phyloP scores from a whole-genome alignment of 1,140 invertebrate species.

The Varroa destructor region DNA sequence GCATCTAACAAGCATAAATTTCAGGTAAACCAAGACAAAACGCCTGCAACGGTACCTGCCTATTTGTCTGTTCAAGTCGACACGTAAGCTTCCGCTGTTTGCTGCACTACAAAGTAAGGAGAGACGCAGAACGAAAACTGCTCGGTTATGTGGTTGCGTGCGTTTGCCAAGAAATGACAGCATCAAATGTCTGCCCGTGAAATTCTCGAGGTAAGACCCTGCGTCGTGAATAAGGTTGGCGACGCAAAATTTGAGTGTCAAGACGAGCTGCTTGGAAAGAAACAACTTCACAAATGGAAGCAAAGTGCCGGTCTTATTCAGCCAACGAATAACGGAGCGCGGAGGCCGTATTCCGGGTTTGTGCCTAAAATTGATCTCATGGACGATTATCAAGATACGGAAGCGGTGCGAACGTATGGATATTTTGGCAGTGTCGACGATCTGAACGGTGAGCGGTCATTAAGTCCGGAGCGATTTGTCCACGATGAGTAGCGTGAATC shows the following conservation, averaged over 20 bases:
- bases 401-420: conserved; percentile 3
- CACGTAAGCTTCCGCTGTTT: too few species aligned
- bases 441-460: not conserved
- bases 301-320: conserved; percentile 15
- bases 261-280: conserved; percentile 16
- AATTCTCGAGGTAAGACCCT: not conserved
- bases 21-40: too few species aligned
- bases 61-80: too few species aligned
- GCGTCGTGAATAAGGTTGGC: not conserved
- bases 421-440: conserved; percentile 18
- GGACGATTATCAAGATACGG: conserved; percentile 1
- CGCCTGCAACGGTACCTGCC: too few species aligned
- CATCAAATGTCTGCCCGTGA: not conserved
- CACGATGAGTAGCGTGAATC: not conserved
- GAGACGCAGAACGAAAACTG: too few species aligned
- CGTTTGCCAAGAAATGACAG: not conserved
- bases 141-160: not conserved
- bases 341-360: conserved; percentile 2
- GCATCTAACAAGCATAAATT: too few species aligned
- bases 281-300: conserved; percentile 7
- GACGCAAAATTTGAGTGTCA: conserved; percentile 18
- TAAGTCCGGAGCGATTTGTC: not conserved
- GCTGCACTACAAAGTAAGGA: too few species aligned
- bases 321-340: not conserved
- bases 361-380: conserved; percentile 3